Conservation (phyloP, 2,797 vertebrate genomes). For the Kryptolebias ocellatus region DNA sequence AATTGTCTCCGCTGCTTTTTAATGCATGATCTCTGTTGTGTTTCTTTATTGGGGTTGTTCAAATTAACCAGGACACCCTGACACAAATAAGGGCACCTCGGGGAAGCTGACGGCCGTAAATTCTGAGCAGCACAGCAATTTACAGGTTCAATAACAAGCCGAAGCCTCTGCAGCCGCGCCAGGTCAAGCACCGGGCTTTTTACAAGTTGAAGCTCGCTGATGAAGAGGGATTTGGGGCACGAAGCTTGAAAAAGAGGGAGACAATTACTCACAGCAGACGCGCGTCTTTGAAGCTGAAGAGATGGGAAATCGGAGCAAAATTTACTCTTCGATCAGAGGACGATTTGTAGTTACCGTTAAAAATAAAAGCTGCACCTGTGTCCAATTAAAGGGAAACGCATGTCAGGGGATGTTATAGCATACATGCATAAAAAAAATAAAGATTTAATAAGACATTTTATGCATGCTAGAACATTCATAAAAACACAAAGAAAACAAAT, state of each 20-base stretch:
- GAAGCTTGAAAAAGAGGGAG: neutral
- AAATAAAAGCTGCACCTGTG: constrained; percentile 13
- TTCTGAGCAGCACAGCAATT: constrained; percentile 30
- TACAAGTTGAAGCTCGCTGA: neutral
- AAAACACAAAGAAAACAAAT: neutral
- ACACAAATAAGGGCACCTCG: constrained; percentile 28
- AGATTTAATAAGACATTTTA: no score
- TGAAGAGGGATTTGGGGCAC: neutral
- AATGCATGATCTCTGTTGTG: constrained; percentile 18
- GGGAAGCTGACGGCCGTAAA: constrained; percentile 27
- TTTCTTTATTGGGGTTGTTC: constrained; percentile 35
- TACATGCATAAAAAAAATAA: no score
- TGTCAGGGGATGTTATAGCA: no score
- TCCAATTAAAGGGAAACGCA: constrained; percentile 7
- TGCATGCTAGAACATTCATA: no score
- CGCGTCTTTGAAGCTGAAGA: constrained; percentile 18
- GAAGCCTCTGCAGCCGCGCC: neutral
- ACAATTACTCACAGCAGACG: neutral
- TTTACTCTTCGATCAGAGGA: constrained; percentile 33
- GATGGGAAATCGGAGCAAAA: constrained; percentile 46
- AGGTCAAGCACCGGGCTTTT: neutral
- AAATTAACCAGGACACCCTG: constrained; percentile 28
- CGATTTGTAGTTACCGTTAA: constrained; percentile 33
- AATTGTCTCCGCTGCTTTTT: neutral
- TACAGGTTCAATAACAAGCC: constrained; percentile 29